Evolutionary conservation across 2,797 vertebrate genomes (phyloP).

Genomic region (Cryptoblepharus egeriae): DNA sequence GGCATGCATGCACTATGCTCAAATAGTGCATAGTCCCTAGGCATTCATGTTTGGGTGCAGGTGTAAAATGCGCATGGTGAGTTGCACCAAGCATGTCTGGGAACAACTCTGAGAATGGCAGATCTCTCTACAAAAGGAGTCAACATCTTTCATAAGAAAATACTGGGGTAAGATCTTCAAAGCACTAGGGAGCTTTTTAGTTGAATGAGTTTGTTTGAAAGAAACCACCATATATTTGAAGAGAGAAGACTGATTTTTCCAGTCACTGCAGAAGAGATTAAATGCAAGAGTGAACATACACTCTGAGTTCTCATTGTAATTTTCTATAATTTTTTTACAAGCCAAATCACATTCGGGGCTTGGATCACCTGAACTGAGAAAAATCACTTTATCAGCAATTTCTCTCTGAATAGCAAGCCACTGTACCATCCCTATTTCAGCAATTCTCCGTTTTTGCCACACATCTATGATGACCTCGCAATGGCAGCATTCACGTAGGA

Average conservation of each 20-base stretch:
- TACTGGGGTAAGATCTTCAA: constrained; percentile 77
- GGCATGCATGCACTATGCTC: no score
- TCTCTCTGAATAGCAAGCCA: constrained; percentile 80
- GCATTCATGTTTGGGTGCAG: no score
- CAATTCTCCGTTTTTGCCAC: constrained; percentile 83
- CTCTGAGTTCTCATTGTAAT: constrained; percentile 66
- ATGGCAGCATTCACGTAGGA: constrained; percentile 75
- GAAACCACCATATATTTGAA: constrained; percentile 80
- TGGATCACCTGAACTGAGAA: constrained; percentile 68
- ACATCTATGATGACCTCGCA: constrained; percentile 79
- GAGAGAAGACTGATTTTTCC: constrained; percentile 65
- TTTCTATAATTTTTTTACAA: constrained; percentile 33
- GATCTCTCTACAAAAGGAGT: constrained; percentile 73
- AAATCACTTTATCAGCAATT: constrained; percentile 77
- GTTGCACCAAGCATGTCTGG: no score
- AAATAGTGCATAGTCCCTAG: no score
- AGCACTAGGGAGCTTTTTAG: constrained; percentile 56
- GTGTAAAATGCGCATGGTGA: no score
- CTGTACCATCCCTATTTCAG: constrained; percentile 80
- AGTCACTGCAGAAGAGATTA: constrained; percentile 79
- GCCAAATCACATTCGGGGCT: neutral
- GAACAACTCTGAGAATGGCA: constrained; percentile 4
- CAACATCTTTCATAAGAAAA: constrained; percentile 78
- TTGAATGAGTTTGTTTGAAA: constrained; percentile 60
- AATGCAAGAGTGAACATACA: constrained; percentile 82